phyloP scores from a whole-genome alignment of 37 sponge, comb jelly and placozoan genomes.

The Oopsacas minuta region DNA sequence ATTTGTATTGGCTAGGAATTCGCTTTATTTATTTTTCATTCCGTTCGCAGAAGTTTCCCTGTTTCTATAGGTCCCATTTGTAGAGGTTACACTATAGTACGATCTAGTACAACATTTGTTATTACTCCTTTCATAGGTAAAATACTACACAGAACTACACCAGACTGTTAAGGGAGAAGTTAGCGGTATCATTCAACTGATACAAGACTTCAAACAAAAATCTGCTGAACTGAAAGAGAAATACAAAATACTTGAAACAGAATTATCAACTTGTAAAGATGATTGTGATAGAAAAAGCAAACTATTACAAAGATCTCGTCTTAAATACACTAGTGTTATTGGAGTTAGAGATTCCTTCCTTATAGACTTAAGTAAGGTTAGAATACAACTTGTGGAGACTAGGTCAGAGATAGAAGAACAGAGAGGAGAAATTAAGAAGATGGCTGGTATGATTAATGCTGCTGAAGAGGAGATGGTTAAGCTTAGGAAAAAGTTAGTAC shows the following conservation, averaged over 20 bases:
- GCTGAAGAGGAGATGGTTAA: slow-evolving; percentile 65
- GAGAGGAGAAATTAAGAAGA: slow-evolving; percentile 49
- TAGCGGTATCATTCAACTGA: background rate
- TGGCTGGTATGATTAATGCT: slow-evolving; percentile 57
- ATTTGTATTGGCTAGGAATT: too few relatives aligned
- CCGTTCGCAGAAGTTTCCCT: too few relatives aligned
- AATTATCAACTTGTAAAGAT: slow-evolving; percentile 34
- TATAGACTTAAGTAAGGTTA: slow-evolving; percentile 48
- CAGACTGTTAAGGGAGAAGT: slow-evolving; percentile 10
- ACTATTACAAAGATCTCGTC: slow-evolving; percentile 43
- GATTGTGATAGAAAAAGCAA: slow-evolving; percentile 16
- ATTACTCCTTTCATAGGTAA: background rate
- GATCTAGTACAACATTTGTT: too few relatives aligned
- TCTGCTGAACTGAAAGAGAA: slow-evolving; percentile 81
- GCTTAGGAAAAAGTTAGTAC: slow-evolving; percentile 33
- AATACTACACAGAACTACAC: background rate
- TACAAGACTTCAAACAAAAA: slow-evolving; percentile 22
- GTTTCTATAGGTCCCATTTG: background rate
- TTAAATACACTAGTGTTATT: slow-evolving; percentile 40
- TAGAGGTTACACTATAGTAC: background rate
- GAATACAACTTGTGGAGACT: slow-evolving; percentile 30
- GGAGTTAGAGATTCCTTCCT: slow-evolving; percentile 60
- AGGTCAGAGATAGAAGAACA: slow-evolving; percentile 36
- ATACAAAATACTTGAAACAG: slow-evolving; percentile 66
- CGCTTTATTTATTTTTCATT: too few relatives aligned